Percentiles rank a stretch among this genome's conserved stretches.
phyloP scores from a whole-genome alignment of 2,797 vertebrate species.

The Hydrocynus forskahlii region DNA sequence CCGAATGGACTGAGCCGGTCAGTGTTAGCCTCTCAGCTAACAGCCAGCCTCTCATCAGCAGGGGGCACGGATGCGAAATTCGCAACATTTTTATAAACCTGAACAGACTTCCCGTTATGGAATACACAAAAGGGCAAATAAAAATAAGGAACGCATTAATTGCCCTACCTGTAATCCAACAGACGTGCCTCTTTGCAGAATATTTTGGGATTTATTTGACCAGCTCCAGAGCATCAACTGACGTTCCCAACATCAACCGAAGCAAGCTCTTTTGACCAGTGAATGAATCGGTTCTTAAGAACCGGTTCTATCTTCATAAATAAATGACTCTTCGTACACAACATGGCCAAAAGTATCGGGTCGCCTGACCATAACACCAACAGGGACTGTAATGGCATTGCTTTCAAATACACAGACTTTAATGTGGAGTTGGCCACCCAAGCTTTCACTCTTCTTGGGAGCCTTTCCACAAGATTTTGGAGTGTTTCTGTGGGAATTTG shows the following conservation, averaged over 20 bases:
- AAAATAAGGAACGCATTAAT: too few relatives aligned
- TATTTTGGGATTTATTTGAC: neutral
- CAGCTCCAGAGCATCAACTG: constrained; percentile 13
- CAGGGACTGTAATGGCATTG: too few relatives aligned
- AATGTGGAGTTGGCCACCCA: too few relatives aligned
- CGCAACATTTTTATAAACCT: neutral
- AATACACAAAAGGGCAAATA: neutral
- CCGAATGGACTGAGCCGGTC: neutral
- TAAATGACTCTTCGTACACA: neutral
- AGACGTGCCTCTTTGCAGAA: neutral
- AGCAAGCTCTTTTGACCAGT: neutral
- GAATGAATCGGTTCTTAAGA: neutral
- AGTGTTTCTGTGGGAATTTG: too few relatives aligned
- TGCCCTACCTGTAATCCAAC: constrained; percentile 20
- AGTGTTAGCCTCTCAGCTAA: neutral
- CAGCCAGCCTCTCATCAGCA: neutral
- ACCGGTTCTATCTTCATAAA: neutral
- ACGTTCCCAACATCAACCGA: neutral
- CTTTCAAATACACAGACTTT: too few relatives aligned
- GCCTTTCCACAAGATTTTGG: too few relatives aligned
- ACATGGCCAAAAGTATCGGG: too few relatives aligned
- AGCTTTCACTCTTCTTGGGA: too few relatives aligned
- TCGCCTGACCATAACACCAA: too few relatives aligned
- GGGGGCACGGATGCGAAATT: neutral
- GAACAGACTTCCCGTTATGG: neutral